phyloP scores from a whole-genome alignment of 2,888 invertebrate genomes.

The Frankliniella intonsa region DNA sequence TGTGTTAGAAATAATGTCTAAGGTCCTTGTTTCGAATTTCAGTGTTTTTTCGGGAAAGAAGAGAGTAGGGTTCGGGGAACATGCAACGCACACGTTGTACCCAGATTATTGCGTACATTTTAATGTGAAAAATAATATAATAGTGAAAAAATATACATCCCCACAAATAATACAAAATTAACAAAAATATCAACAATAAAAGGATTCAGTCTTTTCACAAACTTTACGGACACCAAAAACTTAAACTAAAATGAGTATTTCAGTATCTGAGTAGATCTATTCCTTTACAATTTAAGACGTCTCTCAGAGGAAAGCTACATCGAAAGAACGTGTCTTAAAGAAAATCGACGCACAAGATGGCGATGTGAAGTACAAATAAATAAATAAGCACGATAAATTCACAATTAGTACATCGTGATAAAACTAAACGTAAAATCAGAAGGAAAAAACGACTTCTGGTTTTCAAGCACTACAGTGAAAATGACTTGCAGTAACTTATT shows the following conservation, averaged over 20 bases:
- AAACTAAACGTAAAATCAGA: neutral
- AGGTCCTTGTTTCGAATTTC: no score
- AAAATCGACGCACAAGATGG: neutral
- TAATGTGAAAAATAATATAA: no score
- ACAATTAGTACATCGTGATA: neutral
- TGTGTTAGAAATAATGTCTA: no score
- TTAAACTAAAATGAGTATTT: constrained; percentile 5
- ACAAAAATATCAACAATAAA: constrained; percentile 10
- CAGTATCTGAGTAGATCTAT: neutral
- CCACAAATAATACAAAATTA: constrained; percentile 6
- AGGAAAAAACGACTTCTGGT: neutral
- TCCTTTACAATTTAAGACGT: neutral
- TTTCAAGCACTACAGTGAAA: no score
- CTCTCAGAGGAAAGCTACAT: neutral
- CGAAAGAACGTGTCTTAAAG: neutral
- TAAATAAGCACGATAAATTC: constrained; percentile 16
- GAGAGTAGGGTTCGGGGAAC: neutral
- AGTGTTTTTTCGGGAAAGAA: no score
- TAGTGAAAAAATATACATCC: neutral
- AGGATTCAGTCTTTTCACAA: constrained; percentile 10
- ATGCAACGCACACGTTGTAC: neutral
- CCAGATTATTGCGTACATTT: constrained; percentile 13
- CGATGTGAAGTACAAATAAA: constrained; percentile 18
- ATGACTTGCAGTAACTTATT: no score
- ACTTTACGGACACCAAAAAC: neutral